Evolutionary conservation across 2,888 invertebrate genomes (phyloP), one percentile per base, ranked within the genome.

Genomic region (Dione juno): DNA sequence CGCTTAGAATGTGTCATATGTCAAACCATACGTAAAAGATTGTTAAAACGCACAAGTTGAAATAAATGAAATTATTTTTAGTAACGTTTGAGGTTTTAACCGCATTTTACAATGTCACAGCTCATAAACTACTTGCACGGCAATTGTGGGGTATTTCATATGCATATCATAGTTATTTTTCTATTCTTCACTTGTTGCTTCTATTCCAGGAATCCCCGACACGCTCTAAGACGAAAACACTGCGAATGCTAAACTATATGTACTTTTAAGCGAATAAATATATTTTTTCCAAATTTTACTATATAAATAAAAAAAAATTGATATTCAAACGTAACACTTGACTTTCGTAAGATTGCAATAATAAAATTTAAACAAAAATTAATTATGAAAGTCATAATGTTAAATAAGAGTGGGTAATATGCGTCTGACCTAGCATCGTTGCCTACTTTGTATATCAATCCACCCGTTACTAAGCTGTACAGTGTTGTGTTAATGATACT

Each of bases 341-440:
- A 45, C 16, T 45, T 61, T 45, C 28, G n/a, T 61, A 35, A 45
- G 21, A 28, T 43, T 14, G n/a, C 6, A 61, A 5, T 43, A 61
- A 35, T 13, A 45, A 61, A 61, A 61, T 61, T 45, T 45, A 28
- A 61, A 8, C 45, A n/a, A 13, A 21, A 40, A 9, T 54, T 63
- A 54, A 45, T 68, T 69, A 54, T 64, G 69, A 69, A 69, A 69
- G 19, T 53, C n/a, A 37, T 54, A 58, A 59, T 61, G 54, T 67
- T 65, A 70, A 69, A 72, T 72, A 70, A 70, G 58, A 64, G 64
- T 61, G 41, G 48, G 59, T 54, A 73, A 73, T 54, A 54, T 72
- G 50, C 57, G 64, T 37, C 66, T 73, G 72, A 73, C 72, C 72
- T 73, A 66, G 70, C 67, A 67, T 67, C 40, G 67, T 73, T 67